Evolutionary conservation across 2,888 invertebrate genomes (phyloP).

Genomic region (Eupithecia abbreviata): DNA sequence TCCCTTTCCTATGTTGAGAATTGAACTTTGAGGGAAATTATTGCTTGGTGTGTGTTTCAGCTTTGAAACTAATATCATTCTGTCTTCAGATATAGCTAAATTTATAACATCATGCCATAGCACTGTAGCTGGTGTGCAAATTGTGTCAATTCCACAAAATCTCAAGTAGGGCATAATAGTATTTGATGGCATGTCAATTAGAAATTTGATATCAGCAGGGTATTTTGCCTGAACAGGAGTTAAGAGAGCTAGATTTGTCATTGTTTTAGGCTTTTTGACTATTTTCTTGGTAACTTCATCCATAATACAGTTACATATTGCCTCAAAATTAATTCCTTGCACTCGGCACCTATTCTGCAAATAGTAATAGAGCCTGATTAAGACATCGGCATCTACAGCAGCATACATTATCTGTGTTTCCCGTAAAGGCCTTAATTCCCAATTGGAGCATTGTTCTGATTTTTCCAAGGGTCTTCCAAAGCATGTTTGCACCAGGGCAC

Average conservation of each 20-base stretch:
- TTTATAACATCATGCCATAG: slow-evolving; percentile 75
- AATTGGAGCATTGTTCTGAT: slow-evolving; percentile 95
- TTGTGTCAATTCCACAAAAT: slow-evolving; percentile 83
- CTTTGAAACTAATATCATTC: slow-evolving; percentile 65
- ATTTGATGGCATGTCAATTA: slow-evolving; percentile 66
- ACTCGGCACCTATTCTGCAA: slow-evolving; percentile 77
- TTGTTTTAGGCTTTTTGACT: slow-evolving; percentile 67
- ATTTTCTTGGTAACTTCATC: slow-evolving; percentile 79
- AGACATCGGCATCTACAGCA: slow-evolving; percentile 94
- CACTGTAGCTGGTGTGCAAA: slow-evolving; percentile 85
- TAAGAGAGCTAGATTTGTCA: slow-evolving; percentile 52
- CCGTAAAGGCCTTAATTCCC: slow-evolving; percentile 92
- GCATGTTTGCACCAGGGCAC: slow-evolving; percentile 89
- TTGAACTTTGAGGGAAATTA: slow-evolving; percentile 78
- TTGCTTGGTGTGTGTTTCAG: slow-evolving; percentile 81
- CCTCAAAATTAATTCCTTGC: slow-evolving; percentile 85
- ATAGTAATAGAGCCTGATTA: slow-evolving; percentile 90
- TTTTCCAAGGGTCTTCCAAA: slow-evolving; percentile 91
- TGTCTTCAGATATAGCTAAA: slow-evolving; percentile 69
- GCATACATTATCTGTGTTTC: slow-evolving; percentile 92
- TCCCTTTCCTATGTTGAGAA: slow-evolving; percentile 83
- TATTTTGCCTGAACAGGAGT: slow-evolving; percentile 51
- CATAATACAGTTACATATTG: slow-evolving; percentile 85
- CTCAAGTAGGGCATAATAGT: slow-evolving; percentile 68
- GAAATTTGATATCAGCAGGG: slow-evolving; percentile 62